These are phyloP conservation scores for Listronotus bonariensis DNA, from an alignment of 1,140 invertebrate genomes.

Conservation along the genomic window DNA sequence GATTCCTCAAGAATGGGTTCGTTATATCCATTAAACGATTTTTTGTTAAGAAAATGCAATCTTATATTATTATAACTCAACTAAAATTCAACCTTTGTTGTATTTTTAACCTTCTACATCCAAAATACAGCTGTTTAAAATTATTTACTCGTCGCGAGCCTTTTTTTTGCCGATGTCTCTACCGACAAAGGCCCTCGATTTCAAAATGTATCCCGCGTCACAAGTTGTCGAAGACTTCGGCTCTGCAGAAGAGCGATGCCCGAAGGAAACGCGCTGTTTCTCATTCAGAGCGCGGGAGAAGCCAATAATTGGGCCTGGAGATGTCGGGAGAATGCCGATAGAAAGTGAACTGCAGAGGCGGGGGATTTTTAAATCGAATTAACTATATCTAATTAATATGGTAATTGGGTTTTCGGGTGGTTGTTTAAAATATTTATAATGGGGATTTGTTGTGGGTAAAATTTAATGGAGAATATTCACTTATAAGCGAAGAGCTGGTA, in stretches of 20 bases:
- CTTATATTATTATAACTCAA: no score
- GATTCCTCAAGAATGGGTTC: no score
- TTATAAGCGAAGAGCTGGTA: no score
- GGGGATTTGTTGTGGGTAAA: no score
- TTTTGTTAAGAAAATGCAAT: no score
- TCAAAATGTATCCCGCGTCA: constrained; percentile 35
- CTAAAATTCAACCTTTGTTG: no score
- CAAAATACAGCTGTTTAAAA: constrained; percentile 12
- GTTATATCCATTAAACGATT: no score
- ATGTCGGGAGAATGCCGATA: constrained; percentile 21
- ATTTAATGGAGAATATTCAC: no score
- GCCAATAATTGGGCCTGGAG: constrained; percentile 26
- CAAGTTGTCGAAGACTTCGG: constrained; percentile 38
- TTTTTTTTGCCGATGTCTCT: neutral
- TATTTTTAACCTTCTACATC: no score
- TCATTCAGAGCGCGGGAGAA: constrained; percentile 2
- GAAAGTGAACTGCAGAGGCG: neutral
- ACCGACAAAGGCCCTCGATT: constrained; percentile 27
- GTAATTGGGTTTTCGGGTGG: no score
- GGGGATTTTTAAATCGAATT: neutral
- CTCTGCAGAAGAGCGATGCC: constrained; percentile 16
- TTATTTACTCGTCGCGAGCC: neutral
- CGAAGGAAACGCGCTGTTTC: constrained; percentile 22
- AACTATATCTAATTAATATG: no score
- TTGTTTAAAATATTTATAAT: no score